Base-by-base conservation (phyloP, 1,140 invertebrate genomes). In the Hycleus phaleratus region DNA sequence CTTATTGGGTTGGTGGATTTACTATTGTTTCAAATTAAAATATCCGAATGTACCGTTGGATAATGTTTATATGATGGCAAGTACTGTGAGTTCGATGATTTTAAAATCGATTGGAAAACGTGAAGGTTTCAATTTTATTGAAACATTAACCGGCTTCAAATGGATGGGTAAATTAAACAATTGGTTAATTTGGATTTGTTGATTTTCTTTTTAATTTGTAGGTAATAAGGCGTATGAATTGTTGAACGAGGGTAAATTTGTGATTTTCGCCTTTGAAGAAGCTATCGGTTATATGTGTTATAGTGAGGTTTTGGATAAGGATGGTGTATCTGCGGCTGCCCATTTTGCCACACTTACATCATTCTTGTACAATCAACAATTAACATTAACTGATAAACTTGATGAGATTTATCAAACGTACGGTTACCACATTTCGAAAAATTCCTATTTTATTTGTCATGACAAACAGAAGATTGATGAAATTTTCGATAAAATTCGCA, bases 71-170 rank as follows among this genome's bases (percentile, higher is more conserved):
- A 88, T 98, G 82, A 70, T 98, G 43, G 82, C 93, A 38, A 97
- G 94, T 66, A 94, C 96, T 4, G 97, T 99, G 25, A 98, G 95
- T 46, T 98, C 96, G 5, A 97, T 97, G 79, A 94, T 99, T 63
- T 75, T 98, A n/a, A 74, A 82, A 24, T 84, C 92, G 2, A 91
- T 99, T 67, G 86, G 87, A 0, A 78, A 83, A 43, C 79, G 77
- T 11, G 89, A 96, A 74, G 94, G 92, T 18, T 91, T 92, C 63
- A 77, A 83, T 65, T 95, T 91, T 73, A 82, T 87, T 74, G 95
- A 99, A 77, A 99, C 97, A 0, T 78, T 99, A 46, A 99, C 97
- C n/a, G 90, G 97, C 0, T 99, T 99, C 71, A 99, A 99, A 71
- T 99, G 96, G 95, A 98, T 99, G 91, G 96, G 92, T 70, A 32